Percentiles rank a stretch among this genome's conserved stretches.
Evolutionary conservation across 2,113 vertebrate genomes (phyloP).

Genomic region (Acanthochromis polyacanthus): DNA sequence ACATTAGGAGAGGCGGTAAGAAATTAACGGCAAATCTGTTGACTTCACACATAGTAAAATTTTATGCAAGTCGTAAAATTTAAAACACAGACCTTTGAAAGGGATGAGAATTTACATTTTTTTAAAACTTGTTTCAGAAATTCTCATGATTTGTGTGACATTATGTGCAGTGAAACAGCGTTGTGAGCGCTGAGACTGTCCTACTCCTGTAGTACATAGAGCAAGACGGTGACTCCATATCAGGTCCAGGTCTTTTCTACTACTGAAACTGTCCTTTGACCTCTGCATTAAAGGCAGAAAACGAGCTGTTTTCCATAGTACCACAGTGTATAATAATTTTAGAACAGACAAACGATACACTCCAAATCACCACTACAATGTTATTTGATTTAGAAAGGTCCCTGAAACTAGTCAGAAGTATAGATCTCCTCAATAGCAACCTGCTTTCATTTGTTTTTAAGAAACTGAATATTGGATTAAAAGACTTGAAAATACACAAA

Average conservation of each 20-base stretch:
- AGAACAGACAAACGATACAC: not conserved
- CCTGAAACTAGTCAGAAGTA: no score
- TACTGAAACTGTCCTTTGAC: constrained; percentile 34
- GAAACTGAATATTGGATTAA: no score
- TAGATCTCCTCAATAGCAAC: no score
- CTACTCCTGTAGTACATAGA: constrained; percentile 5
- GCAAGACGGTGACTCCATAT: not conserved
- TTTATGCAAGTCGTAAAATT: no score
- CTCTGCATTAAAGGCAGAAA: constrained; percentile 29
- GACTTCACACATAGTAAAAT: not conserved
- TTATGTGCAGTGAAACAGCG: not conserved
- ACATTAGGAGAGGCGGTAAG: constrained; percentile 2
- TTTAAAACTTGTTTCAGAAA: constrained; percentile 13
- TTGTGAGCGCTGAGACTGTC: constrained; percentile 13
- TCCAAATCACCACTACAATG: not conserved
- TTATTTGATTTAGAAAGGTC: no score
- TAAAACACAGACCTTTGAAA: not conserved
- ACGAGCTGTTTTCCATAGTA: not conserved
- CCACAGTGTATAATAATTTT: not conserved
- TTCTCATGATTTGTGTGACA: constrained; percentile 46
- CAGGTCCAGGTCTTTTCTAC: constrained; percentile 16
- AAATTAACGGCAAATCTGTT: not conserved
- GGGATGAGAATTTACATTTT: not conserved
- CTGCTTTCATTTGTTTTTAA: no score
- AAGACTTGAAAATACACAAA: not conserved